phyloP scores from a whole-genome alignment of 2,888 invertebrate species.

The Mythimna vitellina region DNA sequence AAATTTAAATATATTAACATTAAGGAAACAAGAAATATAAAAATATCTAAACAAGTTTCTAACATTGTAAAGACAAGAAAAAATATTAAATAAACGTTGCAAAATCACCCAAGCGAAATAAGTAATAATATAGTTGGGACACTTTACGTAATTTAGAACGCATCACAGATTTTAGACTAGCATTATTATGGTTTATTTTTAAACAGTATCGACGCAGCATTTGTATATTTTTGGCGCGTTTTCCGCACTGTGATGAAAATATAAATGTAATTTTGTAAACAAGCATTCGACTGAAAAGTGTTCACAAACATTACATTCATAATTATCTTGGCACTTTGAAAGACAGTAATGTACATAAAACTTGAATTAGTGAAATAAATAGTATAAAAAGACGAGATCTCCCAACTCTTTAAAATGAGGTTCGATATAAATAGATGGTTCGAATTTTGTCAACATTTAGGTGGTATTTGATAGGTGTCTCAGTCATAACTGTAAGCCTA shows the following conservation, averaged over 20 bases:
- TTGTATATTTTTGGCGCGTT: conserved; percentile 73
- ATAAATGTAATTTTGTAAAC: conserved; percentile 66
- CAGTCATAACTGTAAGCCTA: conserved; percentile 68
- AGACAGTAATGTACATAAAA: conserved; percentile 7
- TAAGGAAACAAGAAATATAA: conserved; percentile 29
- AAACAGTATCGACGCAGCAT: conserved; percentile 70
- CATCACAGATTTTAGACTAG: conserved; percentile 64
- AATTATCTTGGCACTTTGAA: conserved; percentile 1
- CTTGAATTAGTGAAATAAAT: conserved; percentile 12
- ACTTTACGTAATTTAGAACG: conserved; percentile 69
- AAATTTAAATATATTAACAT: conserved; percentile 31
- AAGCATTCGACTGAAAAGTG: conserved; percentile 46
- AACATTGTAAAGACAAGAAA: conserved; percentile 49
- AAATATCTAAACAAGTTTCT: conserved; percentile 52
- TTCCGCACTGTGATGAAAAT: conserved; percentile 62
- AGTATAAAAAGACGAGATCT: neutral
- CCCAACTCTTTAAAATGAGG: neutral
- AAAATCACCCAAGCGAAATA: conserved; percentile 43
- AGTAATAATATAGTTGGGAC: conserved; percentile 61
- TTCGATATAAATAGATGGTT: neutral
- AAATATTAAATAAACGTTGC: conserved; percentile 46
- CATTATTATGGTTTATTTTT: conserved; percentile 69
- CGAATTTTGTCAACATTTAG: conserved; percentile 25
- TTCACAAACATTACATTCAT: conserved; percentile 33
- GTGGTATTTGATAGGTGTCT: conserved; percentile 65